phyloP scores from a whole-genome alignment of 2,113 vertebrate species.

The Amblyopsis rosae region DNA sequence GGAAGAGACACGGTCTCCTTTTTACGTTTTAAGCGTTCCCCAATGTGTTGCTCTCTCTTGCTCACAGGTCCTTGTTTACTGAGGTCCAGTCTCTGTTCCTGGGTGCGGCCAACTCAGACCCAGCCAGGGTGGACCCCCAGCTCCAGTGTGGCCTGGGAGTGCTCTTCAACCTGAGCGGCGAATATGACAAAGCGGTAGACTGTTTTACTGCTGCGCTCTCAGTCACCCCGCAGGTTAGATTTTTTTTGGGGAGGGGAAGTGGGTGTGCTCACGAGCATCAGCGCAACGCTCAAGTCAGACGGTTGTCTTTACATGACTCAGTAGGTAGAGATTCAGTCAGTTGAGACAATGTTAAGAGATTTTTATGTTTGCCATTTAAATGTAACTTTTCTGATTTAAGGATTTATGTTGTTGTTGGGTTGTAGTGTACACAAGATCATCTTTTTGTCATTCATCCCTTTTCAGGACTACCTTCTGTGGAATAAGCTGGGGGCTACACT shows the following conservation, averaged over 20 bases:
- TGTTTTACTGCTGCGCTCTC: slow-evolving; percentile 94
- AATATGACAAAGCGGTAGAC: slow-evolving; percentile 97
- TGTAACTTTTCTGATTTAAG: no score
- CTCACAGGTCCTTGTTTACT: slow-evolving; percentile 83
- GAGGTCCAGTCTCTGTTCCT: slow-evolving; percentile 94
- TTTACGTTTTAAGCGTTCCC: neutral
- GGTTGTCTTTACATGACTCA: no score
- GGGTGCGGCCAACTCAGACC: slow-evolving; percentile 86
- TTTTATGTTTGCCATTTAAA: no score
- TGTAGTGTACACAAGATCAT: neutral
- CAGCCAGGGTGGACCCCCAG: slow-evolving; percentile 87
- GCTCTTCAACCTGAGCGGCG: slow-evolving; percentile 96
- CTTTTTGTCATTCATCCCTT: neutral
- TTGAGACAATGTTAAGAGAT: no score
- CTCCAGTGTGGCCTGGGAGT: slow-evolving; percentile 97
- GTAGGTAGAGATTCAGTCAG: no score
- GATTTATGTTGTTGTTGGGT: neutral
- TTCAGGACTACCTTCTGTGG: slow-evolving; percentile 94
- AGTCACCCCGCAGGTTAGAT: slow-evolving; percentile 85
- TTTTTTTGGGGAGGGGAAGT: no score
- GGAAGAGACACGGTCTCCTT: no score
- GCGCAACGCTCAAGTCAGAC: no score
- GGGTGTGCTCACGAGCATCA: no score
- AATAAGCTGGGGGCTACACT: slow-evolving; percentile 96
- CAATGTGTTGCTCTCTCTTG: slow-evolving; percentile 4